These are phyloP conservation scores for Synanthedon myopaeformis DNA, from an alignment of 2,888 invertebrate genomes.

Conservation along the genomic window DNA sequence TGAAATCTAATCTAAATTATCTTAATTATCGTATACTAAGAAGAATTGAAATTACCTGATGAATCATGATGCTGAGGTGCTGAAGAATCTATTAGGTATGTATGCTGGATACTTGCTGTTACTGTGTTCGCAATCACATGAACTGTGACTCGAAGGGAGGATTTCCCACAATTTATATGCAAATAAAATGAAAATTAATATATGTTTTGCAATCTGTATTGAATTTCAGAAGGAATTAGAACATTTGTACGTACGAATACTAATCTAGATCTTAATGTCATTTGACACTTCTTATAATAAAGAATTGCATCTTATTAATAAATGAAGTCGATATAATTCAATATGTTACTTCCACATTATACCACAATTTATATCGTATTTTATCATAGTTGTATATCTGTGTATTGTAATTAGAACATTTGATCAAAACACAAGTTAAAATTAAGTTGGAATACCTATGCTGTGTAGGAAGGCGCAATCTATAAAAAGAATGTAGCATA, in stretches of 20 bases:
- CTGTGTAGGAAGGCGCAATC: too few relatives aligned
- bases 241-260: constrained; percentile 13
- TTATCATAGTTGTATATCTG: background rate
- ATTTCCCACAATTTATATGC: constrained; percentile 48
- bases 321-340: background rate
- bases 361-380: background rate
- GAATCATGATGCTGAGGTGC: constrained; percentile 24
- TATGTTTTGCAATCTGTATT: constrained; percentile 43
- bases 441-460: too few relatives aligned
- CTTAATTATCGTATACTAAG: too few relatives aligned
- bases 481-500: too few relatives aligned
- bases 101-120: background rate
- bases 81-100: too few relatives aligned
- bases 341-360: background rate
- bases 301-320: background rate
- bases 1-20: too few relatives aligned
- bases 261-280: background rate
- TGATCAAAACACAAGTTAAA: too few relatives aligned
- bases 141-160: constrained; percentile 30
- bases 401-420: too few relatives aligned
- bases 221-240: constrained; percentile 36
- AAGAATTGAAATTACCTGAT: constrained; percentile 23
- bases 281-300: background rate
- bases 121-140: constrained; percentile 3
- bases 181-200: constrained; percentile 53